Evolutionary conservation across 2,113 vertebrate genomes (phyloP).

Genomic region (Heterotis niloticus): DNA sequence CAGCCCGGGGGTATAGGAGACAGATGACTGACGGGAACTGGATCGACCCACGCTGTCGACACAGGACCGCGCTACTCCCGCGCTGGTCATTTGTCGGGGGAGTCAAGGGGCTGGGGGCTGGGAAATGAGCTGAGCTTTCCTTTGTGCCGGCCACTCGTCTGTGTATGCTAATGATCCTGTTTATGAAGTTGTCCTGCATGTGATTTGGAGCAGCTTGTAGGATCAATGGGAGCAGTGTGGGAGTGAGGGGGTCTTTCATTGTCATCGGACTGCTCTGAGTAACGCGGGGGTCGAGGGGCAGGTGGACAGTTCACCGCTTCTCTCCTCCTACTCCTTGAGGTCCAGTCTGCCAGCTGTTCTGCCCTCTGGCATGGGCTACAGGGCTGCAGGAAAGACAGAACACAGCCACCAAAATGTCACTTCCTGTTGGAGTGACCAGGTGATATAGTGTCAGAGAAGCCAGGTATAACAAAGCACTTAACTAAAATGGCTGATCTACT

Average conservation of each 20-base stretch:
- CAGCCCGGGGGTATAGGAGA: constrained; percentile 13
- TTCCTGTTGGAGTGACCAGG: not conserved
- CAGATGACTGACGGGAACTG: constrained; percentile 2
- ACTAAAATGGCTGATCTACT: no score
- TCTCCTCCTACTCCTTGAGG: constrained; percentile 31
- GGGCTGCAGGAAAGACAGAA: not conserved
- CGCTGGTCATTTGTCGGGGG: constrained; percentile 35
- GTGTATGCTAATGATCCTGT: constrained; percentile 66
- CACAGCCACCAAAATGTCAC: not conserved
- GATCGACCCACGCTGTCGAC: no score
- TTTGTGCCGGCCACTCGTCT: constrained; percentile 49
- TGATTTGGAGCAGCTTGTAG: constrained; percentile 65
- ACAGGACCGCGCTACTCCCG: constrained; percentile 27
- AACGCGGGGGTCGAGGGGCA: constrained; percentile 41
- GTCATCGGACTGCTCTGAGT: constrained; percentile 46
- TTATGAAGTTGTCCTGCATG: constrained; percentile 48
- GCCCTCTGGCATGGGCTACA: constrained; percentile 36
- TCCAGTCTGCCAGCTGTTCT: constrained; percentile 47
- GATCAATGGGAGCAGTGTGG: constrained; percentile 43
- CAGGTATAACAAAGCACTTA: not conserved
- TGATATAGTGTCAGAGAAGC: not conserved
- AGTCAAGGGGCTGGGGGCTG: constrained; percentile 32
- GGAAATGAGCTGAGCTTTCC: constrained; percentile 27
- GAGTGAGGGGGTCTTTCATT: constrained; percentile 33
- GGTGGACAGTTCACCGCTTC: constrained; percentile 47